A percentile compares a stretch with the other conserved stretches of the same genome.
These are phyloP conservation scores for Amblyjoppa proteus DNA, from an alignment of 2,888 invertebrate species.

Conservation along the genomic window DNA sequence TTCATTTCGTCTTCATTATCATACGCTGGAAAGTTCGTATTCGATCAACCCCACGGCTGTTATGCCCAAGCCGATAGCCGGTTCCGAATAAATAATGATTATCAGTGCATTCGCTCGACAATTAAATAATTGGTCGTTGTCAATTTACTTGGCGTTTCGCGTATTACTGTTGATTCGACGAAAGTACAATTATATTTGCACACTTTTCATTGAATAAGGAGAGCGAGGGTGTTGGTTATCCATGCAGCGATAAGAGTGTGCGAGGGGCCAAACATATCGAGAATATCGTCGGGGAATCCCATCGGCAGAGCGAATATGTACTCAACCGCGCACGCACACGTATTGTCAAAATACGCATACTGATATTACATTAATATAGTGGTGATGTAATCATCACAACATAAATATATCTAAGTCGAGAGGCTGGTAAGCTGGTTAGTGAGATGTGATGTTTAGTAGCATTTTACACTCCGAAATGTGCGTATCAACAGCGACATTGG, in stretches of 20 bases:
- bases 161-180: background rate
- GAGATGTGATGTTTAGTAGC: constrained; percentile 30
- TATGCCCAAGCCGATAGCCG: background rate
- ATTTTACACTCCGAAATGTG: constrained; percentile 39
- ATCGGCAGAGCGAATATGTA: background rate
- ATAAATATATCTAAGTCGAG: constrained; percentile 1
- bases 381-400: background rate
- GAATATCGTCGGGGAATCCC: background rate
- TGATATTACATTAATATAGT: background rate
- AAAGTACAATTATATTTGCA: background rate
- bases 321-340: background rate
- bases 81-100: background rate
- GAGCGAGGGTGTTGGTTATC: background rate
- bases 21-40: background rate
- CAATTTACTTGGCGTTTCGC: background rate
- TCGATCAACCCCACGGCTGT: background rate
- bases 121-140: background rate
- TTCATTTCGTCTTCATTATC: background rate
- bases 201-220: background rate
- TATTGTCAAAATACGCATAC: background rate
- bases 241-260: background rate
- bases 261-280: background rate
- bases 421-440: background rate
- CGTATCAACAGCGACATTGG: constrained; percentile 12
- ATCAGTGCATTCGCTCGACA: background rate